These are phyloP conservation scores for Aradophagus sp. DNA, from an alignment of 1,140 invertebrate genomes.

Conservation along the genomic window DNA sequence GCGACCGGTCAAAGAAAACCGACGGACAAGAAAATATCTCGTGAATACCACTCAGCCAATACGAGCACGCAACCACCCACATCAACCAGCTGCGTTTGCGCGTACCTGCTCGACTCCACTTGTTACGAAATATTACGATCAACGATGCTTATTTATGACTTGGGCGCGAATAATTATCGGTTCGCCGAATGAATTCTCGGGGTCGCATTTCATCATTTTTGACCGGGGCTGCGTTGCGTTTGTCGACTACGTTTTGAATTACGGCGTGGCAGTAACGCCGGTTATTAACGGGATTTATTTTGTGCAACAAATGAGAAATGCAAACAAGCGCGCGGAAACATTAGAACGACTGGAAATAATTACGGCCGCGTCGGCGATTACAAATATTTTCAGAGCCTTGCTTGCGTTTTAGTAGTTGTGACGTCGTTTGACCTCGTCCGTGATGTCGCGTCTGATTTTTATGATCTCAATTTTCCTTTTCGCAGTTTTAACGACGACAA, in stretches of 20 bases:
- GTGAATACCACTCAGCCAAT: slow-evolving; percentile 8
- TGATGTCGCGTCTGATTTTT: too few species aligned
- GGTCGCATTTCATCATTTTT: slow-evolving; percentile 31
- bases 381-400: too few species aligned
- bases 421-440: too few species aligned
- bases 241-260: slow-evolving; percentile 22
- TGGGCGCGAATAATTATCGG: slow-evolving; percentile 29
- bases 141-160: slow-evolving; percentile 25
- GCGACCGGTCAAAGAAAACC: slow-evolving; percentile 48
- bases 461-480: too few species aligned
- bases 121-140: slow-evolving; percentile 28
- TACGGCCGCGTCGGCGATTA: not conserved
- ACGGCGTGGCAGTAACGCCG: slow-evolving; percentile 6
- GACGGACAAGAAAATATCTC: slow-evolving; percentile 27
- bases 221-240: slow-evolving; percentile 14
- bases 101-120: slow-evolving; percentile 17
- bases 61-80: slow-evolving; percentile 27
- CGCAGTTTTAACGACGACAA: too few species aligned
- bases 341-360: slow-evolving; percentile 1
- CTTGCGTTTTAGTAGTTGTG: too few species aligned
- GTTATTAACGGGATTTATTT: slow-evolving; percentile 33
- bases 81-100: not conserved
- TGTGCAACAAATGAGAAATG: slow-evolving; percentile 12
- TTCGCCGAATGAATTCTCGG: slow-evolving; percentile 23
- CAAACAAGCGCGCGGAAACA: slow-evolving; percentile 11